A percentile compares a stretch with the other conserved stretches of the same genome.
Conservation (phyloP, 2,888 invertebrate genomes). For the Dione juno region DNA sequence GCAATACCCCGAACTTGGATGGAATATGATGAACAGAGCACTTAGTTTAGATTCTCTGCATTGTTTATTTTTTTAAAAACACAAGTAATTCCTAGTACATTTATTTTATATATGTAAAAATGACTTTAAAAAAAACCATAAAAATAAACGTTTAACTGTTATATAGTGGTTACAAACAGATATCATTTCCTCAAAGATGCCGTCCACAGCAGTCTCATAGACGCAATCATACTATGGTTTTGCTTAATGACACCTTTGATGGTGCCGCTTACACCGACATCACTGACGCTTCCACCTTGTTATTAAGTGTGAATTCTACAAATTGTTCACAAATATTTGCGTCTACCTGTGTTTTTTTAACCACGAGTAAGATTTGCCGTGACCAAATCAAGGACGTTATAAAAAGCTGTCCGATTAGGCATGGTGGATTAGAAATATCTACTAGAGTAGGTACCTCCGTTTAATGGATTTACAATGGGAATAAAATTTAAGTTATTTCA, state of each 20-base stretch:
- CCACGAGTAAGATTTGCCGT: constrained; percentile 73
- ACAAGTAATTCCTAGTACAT: not conserved
- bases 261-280: constrained; percentile 58
- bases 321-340: constrained; percentile 83
- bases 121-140: constrained; percentile 16
- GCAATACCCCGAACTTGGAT: no score
- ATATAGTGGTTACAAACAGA: constrained; percentile 34
- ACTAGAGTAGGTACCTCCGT: constrained; percentile 41
- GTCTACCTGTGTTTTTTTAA: constrained; percentile 77
- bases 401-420: constrained; percentile 69
- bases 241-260: constrained; percentile 74
- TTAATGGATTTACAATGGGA: constrained; percentile 50
- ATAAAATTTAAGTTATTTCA: constrained; percentile 41
- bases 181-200: constrained; percentile 44
- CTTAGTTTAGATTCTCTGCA: no score
- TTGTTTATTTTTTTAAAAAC: no score
- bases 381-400: constrained; percentile 71
- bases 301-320: constrained; percentile 83
- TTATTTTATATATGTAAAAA: not conserved
- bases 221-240: constrained; percentile 70
- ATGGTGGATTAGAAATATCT: constrained; percentile 62
- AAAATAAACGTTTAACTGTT: constrained; percentile 20
- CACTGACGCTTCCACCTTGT: constrained; percentile 66
- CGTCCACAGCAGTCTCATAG: constrained; percentile 53
- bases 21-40: no score